A percentile compares a stretch with the other conserved stretches of the same genome.
phyloP scores from a whole-genome alignment of 2,113 vertebrate species.

The Epinephelus moara region DNA sequence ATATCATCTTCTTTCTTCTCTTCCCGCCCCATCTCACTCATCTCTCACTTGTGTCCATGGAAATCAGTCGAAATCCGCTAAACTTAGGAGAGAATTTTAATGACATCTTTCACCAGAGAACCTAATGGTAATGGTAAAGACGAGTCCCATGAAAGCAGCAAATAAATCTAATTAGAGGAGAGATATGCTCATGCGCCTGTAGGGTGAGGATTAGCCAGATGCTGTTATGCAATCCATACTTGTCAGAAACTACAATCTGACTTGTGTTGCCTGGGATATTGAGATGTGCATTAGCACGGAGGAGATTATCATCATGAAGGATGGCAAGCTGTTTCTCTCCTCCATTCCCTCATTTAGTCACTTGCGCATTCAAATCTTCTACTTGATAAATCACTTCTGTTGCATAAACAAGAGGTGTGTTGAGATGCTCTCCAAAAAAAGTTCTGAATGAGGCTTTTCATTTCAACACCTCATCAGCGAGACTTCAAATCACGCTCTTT shows the following conservation, averaged over 20 bases:
- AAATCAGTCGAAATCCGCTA: slow-evolving; percentile 51
- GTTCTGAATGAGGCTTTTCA: slow-evolving; percentile 53
- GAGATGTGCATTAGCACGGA: slow-evolving; percentile 82
- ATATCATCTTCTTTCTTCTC: not conserved
- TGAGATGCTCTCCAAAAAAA: slow-evolving; percentile 54
- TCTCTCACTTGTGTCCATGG: slow-evolving; percentile 44
- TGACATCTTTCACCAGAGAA: slow-evolving; percentile 72
- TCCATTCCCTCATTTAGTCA: slow-evolving; percentile 65
- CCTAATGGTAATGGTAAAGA: slow-evolving; percentile 80
- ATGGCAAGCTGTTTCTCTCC: slow-evolving; percentile 83
- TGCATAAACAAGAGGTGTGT: slow-evolving; percentile 62
- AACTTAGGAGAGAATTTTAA: slow-evolving; percentile 69
- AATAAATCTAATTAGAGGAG: slow-evolving; percentile 83
- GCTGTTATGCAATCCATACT: slow-evolving; percentile 85
- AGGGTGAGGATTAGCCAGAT: slow-evolving; percentile 84
- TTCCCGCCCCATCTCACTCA: not conserved
- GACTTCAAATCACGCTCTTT: slow-evolving; percentile 16
- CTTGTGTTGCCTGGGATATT: slow-evolving; percentile 83
- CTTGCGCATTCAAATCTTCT: slow-evolving; percentile 62
- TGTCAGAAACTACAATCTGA: slow-evolving; percentile 84
- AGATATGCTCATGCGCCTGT: slow-evolving; percentile 76
- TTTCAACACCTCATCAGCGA: slow-evolving; percentile 23
- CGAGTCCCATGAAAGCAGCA: slow-evolving; percentile 72
- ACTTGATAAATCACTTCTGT: slow-evolving; percentile 70
- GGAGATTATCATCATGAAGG: slow-evolving; percentile 83